Conservation (phyloP, 2,888 invertebrate genomes). For the Aquatica leii region DNA sequence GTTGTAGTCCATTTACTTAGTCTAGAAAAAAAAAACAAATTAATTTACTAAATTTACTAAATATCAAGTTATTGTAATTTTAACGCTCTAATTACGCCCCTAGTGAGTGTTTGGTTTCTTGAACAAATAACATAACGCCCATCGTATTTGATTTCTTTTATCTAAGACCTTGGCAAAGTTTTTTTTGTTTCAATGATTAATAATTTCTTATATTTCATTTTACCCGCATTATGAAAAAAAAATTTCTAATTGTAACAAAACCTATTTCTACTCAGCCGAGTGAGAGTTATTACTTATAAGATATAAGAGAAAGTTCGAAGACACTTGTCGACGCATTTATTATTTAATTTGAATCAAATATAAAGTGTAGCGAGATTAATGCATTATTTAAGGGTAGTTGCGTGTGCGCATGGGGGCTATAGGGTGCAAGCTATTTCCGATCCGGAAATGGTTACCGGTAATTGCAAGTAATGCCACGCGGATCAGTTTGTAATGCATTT, state of each 20-base stretch:
- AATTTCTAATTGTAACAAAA: no score
- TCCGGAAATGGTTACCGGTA: conserved; percentile 60
- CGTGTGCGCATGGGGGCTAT: conserved; percentile 50
- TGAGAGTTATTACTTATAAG: no score
- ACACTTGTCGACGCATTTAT: neutral
- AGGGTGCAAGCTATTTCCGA: conserved; percentile 58
- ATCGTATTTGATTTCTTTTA: conserved; percentile 30
- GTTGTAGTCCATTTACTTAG: conserved; percentile 61
- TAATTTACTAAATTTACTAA: neutral
- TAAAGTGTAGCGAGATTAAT: conserved; percentile 42
- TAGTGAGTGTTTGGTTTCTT: conserved; percentile 26
- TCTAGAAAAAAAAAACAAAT: conserved; percentile 53
- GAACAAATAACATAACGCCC: conserved; percentile 30
- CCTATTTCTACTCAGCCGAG: no score
- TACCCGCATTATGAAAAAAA: no score
- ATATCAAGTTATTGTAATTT: neutral
- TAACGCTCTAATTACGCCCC: conserved; percentile 30
- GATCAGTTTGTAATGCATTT: conserved; percentile 47
- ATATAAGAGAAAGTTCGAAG: no score
- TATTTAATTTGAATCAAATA: conserved; percentile 12
- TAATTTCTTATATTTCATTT: no score
- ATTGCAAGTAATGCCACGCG: conserved; percentile 60
- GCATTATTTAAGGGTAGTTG: conserved; percentile 45
- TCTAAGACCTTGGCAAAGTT: no score
- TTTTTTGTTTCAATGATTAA: no score